Evolutionary conservation across 2,888 invertebrate species (phyloP), one percentile per base, ranked within the genome.

Genomic region (Cryptosula pallasiana): DNA sequence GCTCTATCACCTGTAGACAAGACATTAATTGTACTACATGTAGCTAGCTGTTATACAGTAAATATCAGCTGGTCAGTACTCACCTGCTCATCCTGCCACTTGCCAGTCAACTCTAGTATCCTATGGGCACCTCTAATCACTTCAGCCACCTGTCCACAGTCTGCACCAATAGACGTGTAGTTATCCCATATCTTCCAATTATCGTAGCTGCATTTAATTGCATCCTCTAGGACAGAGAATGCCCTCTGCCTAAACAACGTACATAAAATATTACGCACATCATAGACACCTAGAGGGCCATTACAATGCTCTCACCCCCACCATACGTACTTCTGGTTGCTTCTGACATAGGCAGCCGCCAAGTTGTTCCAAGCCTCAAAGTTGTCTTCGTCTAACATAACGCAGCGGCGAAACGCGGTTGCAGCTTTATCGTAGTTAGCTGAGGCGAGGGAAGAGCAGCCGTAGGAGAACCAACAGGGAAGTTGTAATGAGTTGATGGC

Each of bases 321-420:
- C n/a, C n/a, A n/a, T n/a, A n/a, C 81, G 73, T 88, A 87, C 86
- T 94, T 95, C 81, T 97, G 91, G 0, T 92, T 91, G 72, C 92
- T 87, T 80, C 92, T 91, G 9, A 95, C 90, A 78, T 96, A 94
- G 1, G 94, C 93, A 81, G 96, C 94, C 20, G 95, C 94, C 73
- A 99, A 87, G 84, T 99, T 99, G 85, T 95, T 98, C 99, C 98
- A 99, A 0, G 95, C 95, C 86, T 98, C 96, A 83, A 94, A 97
- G 72, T 92, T 92, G 78, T 89, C 89, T 75, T 86, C 91, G 78
- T 96, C 95, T n/a, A 97, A 86, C 76, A 89, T 89, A 23, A 94
- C 93, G 82, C 94, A 95, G 71, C 91, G 89, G 69, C 93, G 88
- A 83, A 96, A 97, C 0, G 94, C 93, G 35, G 88, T 90, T 0